phyloP scores from a whole-genome alignment of 2,888 invertebrate genomes.

The Gymnocheta viridis region DNA sequence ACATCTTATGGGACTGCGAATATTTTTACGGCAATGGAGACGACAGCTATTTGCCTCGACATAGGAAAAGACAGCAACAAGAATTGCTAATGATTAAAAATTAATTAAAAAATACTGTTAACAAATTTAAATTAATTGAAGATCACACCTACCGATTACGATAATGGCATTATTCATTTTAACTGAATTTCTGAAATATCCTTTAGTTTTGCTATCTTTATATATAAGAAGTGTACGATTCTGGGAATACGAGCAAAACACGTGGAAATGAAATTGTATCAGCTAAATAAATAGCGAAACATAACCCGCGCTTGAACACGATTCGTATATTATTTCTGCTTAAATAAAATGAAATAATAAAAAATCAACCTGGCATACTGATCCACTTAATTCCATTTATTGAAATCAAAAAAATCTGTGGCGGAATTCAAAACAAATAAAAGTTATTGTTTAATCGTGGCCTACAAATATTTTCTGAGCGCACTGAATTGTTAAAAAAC shows the following conservation, averaged over 20 bases:
- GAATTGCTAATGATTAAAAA: constrained; percentile 22
- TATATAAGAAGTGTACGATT: constrained; percentile 1
- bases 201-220: neutral
- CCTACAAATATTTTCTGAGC: no score
- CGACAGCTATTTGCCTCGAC: constrained; percentile 20
- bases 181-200: neutral
- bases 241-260: no score
- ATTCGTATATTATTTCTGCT: neutral
- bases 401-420: no score
- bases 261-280: neutral
- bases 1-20: constrained; percentile 11
- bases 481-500: neutral
- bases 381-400: neutral
- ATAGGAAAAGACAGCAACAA: constrained; percentile 56
- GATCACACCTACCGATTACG: no score
- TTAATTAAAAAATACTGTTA: neutral
- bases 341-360: no score
- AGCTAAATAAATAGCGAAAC: constrained; percentile 5
- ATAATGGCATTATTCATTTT: constrained; percentile 25
- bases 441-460: neutral
- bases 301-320: neutral
- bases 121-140: no score
- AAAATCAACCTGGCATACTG: neutral
- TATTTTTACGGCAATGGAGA: neutral
- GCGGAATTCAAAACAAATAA: neutral